phyloP scores from a whole-genome alignment of 2,888 invertebrate species.

The Eupithecia vulgata region DNA sequence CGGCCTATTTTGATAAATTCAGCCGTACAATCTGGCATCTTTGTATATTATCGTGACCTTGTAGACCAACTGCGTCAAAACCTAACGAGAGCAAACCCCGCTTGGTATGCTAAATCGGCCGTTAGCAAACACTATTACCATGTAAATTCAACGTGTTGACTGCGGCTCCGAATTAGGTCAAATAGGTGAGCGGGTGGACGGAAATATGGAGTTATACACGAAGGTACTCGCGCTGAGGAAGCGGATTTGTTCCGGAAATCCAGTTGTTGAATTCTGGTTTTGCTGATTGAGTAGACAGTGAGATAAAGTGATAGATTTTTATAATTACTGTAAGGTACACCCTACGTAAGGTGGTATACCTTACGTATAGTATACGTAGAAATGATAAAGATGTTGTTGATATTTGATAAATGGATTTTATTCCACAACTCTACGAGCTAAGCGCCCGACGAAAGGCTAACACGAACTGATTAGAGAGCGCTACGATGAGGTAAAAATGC shows the following conservation, averaged over 20 bases:
- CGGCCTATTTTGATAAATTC: conserved; percentile 7
- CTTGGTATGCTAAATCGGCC: conserved; percentile 58
- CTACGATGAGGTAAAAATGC: too few relatives aligned
- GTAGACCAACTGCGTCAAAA: conserved; percentile 32
- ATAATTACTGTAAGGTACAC: too few relatives aligned
- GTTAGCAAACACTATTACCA: conserved; percentile 68
- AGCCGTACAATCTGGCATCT: conserved; percentile 6
- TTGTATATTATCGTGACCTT: conserved; percentile 20
- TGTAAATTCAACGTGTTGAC: conserved; percentile 70
- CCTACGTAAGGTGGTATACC: too few relatives aligned
- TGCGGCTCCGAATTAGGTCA: conserved; percentile 57
- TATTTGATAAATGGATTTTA: too few relatives aligned
- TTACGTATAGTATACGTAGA: too few relatives aligned
- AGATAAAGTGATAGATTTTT: too few relatives aligned
- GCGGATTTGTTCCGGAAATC: conserved; percentile 37
- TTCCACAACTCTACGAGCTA: too few relatives aligned
- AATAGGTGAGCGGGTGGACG: conserved; percentile 49
- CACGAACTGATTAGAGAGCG: too few relatives aligned
- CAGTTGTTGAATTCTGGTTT: conserved; percentile 5
- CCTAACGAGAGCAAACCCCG: conserved; percentile 41
- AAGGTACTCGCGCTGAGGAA: conserved; percentile 17
- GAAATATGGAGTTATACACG: conserved; percentile 35
- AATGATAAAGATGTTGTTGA: too few relatives aligned
- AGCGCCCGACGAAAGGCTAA: too few relatives aligned
- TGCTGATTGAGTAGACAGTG: not conserved